phyloP scores from a whole-genome alignment of 1,140 invertebrate genomes.

The Temnothorax nylanderi region DNA sequence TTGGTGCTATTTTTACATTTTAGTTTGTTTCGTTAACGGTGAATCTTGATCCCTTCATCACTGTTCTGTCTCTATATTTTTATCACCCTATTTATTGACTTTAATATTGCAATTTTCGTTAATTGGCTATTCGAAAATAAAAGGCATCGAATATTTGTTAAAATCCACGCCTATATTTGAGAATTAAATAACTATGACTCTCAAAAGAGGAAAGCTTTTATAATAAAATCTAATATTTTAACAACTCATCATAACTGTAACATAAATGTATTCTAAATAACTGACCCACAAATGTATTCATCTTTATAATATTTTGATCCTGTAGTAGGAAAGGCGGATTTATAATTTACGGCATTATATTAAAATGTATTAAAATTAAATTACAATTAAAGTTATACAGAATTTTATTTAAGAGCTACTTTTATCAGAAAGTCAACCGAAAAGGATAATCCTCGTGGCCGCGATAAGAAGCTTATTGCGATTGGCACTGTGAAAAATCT shows the following conservation, averaged over 20 bases:
- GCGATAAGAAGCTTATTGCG: slow-evolving; percentile 39
- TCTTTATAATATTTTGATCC: not conserved
- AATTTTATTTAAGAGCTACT: slow-evolving; percentile 18
- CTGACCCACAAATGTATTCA: not conserved
- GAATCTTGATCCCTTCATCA: not conserved
- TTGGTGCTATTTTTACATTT: not conserved
- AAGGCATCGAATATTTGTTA: not conserved
- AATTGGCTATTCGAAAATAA: not conserved
- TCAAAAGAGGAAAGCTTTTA: not conserved
- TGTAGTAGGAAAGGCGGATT: not conserved
- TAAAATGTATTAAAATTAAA: not conserved
- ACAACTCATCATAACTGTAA: not conserved
- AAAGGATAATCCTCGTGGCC: slow-evolving; percentile 22
- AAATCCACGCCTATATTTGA: not conserved
- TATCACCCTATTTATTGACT: not conserved
- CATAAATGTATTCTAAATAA: not conserved
- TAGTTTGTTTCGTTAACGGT: not conserved
- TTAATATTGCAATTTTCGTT: not conserved
- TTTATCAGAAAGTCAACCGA: not conserved
- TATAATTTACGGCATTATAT: not conserved
- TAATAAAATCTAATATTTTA: not conserved
- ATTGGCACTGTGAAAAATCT: slow-evolving; percentile 24
- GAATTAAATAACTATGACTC: not conserved
- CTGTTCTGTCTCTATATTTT: not conserved
- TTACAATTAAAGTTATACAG: not conserved